Conservation (phyloP, 2,888 invertebrate genomes). For the Xestia rhomboidea region DNA sequence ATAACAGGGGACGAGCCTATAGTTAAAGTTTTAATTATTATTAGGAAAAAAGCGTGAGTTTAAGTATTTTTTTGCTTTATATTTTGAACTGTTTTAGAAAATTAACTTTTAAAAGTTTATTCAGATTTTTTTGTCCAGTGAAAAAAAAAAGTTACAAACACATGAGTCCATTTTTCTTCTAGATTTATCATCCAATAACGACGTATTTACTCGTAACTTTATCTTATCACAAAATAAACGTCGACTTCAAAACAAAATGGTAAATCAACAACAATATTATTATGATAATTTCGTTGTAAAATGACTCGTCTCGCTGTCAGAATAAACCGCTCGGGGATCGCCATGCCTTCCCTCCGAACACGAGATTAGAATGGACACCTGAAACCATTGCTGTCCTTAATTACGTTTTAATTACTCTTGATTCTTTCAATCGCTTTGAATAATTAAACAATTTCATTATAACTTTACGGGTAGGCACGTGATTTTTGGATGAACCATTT, state of each 20-base stretch:
- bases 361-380: conserved; percentile 82
- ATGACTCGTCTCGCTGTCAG: conserved; percentile 47
- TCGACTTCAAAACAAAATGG: background rate
- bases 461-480: conserved; percentile 31
- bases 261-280: conserved; percentile 12
- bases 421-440: conserved; percentile 69
- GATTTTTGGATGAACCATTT: conserved; percentile 34
- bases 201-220: background rate
- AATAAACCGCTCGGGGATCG: conserved; percentile 61
- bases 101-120: background rate
- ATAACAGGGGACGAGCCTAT: too few species aligned
- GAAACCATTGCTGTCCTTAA: conserved; percentile 77
- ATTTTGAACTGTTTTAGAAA: background rate
- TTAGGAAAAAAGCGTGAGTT: background rate
- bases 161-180: background rate
- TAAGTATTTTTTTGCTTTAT: background rate
- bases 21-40: background rate
- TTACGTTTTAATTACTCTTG: conserved; percentile 80
- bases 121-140: background rate
- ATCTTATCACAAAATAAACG: background rate
- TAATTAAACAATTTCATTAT: conserved; percentile 63
- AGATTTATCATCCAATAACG: background rate
- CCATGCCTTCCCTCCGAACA: conserved; percentile 67
- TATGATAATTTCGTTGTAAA: conserved; percentile 25
- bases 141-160: background rate